Conservation (phyloP, 1,140 invertebrate species). For the Ooceraea biroi region DNA sequence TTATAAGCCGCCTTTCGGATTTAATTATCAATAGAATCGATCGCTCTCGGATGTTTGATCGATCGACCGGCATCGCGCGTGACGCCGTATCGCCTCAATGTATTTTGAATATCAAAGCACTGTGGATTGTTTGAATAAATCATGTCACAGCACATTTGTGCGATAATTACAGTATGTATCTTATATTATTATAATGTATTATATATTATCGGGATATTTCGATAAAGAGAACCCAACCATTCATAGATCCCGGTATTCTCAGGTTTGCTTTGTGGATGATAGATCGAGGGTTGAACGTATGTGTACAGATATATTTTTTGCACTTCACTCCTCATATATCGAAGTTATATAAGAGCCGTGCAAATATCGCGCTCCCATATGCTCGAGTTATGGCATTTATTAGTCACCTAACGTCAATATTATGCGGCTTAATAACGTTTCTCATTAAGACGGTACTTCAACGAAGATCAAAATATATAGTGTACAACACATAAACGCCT, state of each 20-base stretch:
- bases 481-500: background rate
- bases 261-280: conserved; percentile 54
- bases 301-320: conserved; percentile 71
- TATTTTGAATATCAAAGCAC: background rate
- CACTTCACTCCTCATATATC: conserved; percentile 58
- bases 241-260: background rate
- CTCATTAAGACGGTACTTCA: conserved; percentile 44
- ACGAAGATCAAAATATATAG: background rate
- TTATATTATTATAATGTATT: background rate
- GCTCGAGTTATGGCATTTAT: conserved; percentile 67
- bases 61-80: background rate
- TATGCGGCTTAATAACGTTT: conserved; percentile 52
- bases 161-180: background rate
- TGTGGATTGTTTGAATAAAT: background rate
- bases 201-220: background rate
- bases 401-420: conserved; percentile 67
- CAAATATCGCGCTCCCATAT: conserved; percentile 60
- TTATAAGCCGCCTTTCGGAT: conserved; percentile 34
- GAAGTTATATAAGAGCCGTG: conserved; percentile 59
- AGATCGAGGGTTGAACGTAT: conserved; percentile 73
- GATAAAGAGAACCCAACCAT: background rate
- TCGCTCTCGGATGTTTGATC: conserved; percentile 28
- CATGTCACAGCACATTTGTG: background rate
- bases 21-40: conserved; percentile 34
- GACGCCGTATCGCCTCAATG: too few species aligned